Conservation (phyloP, 1,140 invertebrate genomes). For the Eumaeus atala region DNA sequence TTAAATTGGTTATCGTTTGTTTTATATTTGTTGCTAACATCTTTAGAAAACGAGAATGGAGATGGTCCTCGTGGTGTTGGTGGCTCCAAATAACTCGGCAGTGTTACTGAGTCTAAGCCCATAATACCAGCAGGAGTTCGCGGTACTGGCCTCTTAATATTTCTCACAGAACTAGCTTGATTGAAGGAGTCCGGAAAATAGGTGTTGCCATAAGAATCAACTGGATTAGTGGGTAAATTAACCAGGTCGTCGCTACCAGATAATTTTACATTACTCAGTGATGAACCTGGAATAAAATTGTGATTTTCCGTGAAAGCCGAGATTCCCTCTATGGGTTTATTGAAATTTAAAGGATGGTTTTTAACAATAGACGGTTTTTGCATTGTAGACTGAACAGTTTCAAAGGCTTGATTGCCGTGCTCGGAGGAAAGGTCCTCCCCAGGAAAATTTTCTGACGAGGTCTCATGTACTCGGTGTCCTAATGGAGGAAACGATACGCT, state of each 20-base stretch:
- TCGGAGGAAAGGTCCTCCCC: slow-evolving; percentile 66
- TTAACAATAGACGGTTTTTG: slow-evolving; percentile 47
- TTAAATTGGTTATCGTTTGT: slow-evolving; percentile 44
- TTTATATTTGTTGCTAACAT: slow-evolving; percentile 47
- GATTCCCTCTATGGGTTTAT: slow-evolving; percentile 48
- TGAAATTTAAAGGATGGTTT: slow-evolving; percentile 40
- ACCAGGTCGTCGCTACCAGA: slow-evolving; percentile 44
- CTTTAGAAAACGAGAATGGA: slow-evolving; percentile 48
- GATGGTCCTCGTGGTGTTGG: slow-evolving; percentile 54
- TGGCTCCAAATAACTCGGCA: slow-evolving; percentile 68
- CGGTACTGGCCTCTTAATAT: slow-evolving; percentile 52
- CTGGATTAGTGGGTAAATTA: slow-evolving; percentile 36
- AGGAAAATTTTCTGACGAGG: slow-evolving; percentile 65
- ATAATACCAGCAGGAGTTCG: slow-evolving; percentile 36
- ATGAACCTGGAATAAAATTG: slow-evolving; percentile 48
- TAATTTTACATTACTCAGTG: slow-evolving; percentile 39
- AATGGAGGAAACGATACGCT: slow-evolving; percentile 78
- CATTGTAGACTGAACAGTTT: slow-evolving; percentile 55
- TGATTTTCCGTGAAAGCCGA: slow-evolving; percentile 50
- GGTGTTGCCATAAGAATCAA: slow-evolving; percentile 60
- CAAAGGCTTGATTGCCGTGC: slow-evolving; percentile 58
- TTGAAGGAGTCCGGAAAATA: slow-evolving; percentile 61
- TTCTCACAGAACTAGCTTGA: slow-evolving; percentile 56
- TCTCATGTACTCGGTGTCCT: slow-evolving; percentile 56
- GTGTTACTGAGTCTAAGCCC: slow-evolving; percentile 41